Evolutionary conservation across 2,888 invertebrate species (phyloP), one percentile per base, ranked within the genome.

Genomic region (Aleiodes leptofemur): DNA sequence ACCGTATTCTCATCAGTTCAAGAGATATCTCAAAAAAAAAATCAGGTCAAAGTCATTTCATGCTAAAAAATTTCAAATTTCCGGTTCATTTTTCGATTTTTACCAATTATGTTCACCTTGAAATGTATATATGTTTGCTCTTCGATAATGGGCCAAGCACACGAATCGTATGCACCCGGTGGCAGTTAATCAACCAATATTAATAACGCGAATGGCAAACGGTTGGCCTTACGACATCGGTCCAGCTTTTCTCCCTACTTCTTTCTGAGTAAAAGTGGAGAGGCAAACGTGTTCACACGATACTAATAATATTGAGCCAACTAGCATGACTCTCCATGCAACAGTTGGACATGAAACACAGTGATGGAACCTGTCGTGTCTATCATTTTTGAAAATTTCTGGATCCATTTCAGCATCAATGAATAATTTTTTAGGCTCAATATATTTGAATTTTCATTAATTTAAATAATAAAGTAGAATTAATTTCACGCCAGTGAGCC

Each of bases 131-230:
- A 48, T 43, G 16, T 29, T 29, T 61, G 34, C 43, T 31, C 13
- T 31, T 68, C 51, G 13, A 68, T 83, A 81, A 81, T 77, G 79
- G 85, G 82, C 82, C 82, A 82, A 82, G 82, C 79, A 72, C 81
- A 81, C 82, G 57, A 51, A 69, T 56, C 56, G 79, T 79, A 79
- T 80, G 82, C 88, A 88, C 86, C 86, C 85, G 87, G 83, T 83
- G 81, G 77, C 82, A 84, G 83, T 88, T 86, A 86, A 88, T 88
- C 88, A 88, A 59, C 83, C 82, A 87, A 86, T 88, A 88, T 88
- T 88, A 87, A 87, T 88, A 88, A 82, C 85, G 71, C 78, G 71
- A 77, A 78, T 78, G 78, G 75, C 77, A 55, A 77, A 76, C 70
- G 78, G 71, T 71, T 64, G 68, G 78, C 64, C 76, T 81, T 81